Evolutionary conservation across 2,797 vertebrate genomes (phyloP).

Genomic region (Pipistrellus nathusii): DNA sequence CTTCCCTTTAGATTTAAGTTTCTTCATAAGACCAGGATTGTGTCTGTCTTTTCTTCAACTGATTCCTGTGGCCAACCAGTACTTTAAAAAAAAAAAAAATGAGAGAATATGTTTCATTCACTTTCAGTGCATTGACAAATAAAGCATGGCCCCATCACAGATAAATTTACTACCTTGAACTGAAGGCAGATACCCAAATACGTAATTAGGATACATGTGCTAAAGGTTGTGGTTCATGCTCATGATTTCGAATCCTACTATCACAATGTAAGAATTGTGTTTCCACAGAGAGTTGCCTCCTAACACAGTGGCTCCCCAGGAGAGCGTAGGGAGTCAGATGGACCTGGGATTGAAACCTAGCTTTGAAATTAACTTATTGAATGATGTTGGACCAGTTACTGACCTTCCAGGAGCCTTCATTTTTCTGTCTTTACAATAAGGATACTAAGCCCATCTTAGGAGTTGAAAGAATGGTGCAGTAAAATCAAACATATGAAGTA

Average conservation of each 20-base stretch:
- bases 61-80: neutral
- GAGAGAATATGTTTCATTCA: neutral
- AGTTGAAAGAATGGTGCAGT: neutral
- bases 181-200: neutral
- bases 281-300: neutral
- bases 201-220: neutral
- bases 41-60: neutral
- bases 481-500: neutral
- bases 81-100: too few species aligned
- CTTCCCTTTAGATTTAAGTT: neutral
- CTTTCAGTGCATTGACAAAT: neutral
- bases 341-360: neutral
- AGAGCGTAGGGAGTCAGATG: neutral
- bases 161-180: neutral
- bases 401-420: neutral
- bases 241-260: neutral
- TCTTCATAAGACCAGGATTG: neutral
- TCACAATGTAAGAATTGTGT: neutral
- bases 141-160: neutral
- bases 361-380: neutral
- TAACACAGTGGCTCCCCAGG: neutral
- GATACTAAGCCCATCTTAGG: neutral
- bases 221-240: neutral
- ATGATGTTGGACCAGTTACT: neutral
- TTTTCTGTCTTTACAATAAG: neutral